Conservation (phyloP, 2,113 vertebrate species). For the Gorsachius goisagi region DNA sequence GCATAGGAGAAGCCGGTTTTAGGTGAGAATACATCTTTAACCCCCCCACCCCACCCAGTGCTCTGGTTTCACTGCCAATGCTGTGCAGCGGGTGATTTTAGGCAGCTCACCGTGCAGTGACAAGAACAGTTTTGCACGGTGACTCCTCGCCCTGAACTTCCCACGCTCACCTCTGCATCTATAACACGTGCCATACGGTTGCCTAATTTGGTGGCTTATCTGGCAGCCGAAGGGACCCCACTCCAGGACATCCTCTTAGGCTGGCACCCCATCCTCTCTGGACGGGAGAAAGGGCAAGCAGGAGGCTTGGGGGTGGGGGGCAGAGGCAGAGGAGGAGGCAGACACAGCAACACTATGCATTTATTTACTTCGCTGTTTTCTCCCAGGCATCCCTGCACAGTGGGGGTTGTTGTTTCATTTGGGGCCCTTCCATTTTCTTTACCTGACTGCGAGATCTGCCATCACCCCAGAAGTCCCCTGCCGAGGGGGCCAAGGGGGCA, state of each 20-base stretch:
- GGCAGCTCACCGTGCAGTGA: background rate
- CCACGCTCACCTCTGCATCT: background rate
- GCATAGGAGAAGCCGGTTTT: background rate
- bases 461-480: background rate
- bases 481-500: background rate
- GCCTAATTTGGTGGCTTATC: background rate
- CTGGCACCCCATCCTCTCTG: background rate
- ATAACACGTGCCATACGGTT: background rate
- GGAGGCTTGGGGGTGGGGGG: background rate
- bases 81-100: background rate
- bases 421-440: background rate
- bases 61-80: background rate
- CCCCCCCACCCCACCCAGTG: too few relatives aligned
- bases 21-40: background rate
- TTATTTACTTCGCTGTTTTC: background rate
- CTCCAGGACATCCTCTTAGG: background rate
- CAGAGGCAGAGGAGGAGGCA: background rate
- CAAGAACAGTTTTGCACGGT: background rate
- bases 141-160: background rate
- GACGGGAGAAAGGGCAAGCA: background rate
- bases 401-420: background rate
- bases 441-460: background rate
- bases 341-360: background rate
- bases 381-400: background rate
- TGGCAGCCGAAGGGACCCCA: background rate